Evolutionary conservation across 2,888 invertebrate genomes (phyloP), one percentile per base, ranked within the genome.

Genomic region (Apamea crenata): DNA sequence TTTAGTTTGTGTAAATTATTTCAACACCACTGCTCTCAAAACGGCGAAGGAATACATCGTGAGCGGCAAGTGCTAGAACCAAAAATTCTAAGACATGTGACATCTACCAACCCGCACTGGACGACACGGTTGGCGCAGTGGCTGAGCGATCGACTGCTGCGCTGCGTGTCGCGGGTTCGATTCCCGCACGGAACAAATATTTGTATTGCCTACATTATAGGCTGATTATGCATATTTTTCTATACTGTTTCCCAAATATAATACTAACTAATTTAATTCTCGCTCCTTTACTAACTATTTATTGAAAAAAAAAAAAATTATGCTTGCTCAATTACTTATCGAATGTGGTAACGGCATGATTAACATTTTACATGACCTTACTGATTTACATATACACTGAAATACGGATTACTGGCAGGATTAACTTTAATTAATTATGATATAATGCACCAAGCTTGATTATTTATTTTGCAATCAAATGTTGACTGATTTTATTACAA

Each of bases 381-480:
- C 32, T 81, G 77, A 59, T 81, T 70, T 50, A 65, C 77, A 81
- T 77, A 66, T 44, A 76, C 47, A 56, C 44, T 61, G 53, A 69
- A 50, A 76, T 68, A 16, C 32, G 40, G 18, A 69, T 66, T 59
- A 56, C 50, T 44, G 50, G 8, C 69, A 21, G 59, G n/a, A 66
- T 81, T 77, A 44, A 77, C 65, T 69, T 59, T 66, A 59, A 82
- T 47, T 81, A 12, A 59, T 50, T 40, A 16, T 36, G n/a, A n/a
- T n/a, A n/a, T n/a, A n/a, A n/a, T 82, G 29, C 4, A 50, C 6
- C 29, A 69, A 47, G 14, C 56, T 40, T 25, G n/a, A 21, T 59
- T 59, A 70, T 63, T 65, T 65, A 76, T 40, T 69, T 76, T 29
- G 10, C 56, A 32, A 21, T 82, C 21, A 81, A 68, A 76, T 82